These are phyloP conservation scores for Phodopus roborovskii DNA, from an alignment of 2,113 vertebrate genomes.

Conservation along the genomic window DNA sequence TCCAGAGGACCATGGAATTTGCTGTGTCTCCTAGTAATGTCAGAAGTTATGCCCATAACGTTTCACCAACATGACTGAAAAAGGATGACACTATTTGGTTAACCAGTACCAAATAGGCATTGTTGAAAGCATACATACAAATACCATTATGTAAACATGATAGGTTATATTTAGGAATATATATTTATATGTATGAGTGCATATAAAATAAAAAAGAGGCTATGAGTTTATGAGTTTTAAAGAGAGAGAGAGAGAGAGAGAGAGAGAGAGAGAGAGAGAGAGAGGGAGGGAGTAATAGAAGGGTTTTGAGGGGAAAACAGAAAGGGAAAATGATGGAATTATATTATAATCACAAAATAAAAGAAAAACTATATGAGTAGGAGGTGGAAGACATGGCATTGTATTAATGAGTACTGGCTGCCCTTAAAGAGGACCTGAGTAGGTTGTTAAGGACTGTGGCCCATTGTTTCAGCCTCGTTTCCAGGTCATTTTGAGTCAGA, in stretches of 20 bases:
- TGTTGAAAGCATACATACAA: neutral
- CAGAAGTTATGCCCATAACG: neutral
- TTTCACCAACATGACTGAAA: neutral
- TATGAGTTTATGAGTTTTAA: neutral
- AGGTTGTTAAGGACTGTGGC: no score
- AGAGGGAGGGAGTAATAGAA: neutral
- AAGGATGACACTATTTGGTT: neutral
- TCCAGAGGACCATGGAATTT: neutral
- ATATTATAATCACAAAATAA: neutral
- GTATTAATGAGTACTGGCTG: no score
- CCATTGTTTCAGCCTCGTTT: no score
- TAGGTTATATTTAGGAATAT: neutral
- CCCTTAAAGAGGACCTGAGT: neutral
- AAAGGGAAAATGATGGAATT: neutral
- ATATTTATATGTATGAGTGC: neutral
- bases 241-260: no score
- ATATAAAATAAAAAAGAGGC: neutral
- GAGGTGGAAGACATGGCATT: neutral
- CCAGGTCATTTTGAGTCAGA: no score
- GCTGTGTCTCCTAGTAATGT: neutral
- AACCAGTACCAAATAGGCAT: neutral
- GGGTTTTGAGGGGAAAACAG: neutral
- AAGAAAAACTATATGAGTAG: neutral
- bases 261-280: fast-evolving
- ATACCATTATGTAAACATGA: neutral